Evolutionary conservation across 2,888 invertebrate species (phyloP).

Genomic region (Catocala sponsa): DNA sequence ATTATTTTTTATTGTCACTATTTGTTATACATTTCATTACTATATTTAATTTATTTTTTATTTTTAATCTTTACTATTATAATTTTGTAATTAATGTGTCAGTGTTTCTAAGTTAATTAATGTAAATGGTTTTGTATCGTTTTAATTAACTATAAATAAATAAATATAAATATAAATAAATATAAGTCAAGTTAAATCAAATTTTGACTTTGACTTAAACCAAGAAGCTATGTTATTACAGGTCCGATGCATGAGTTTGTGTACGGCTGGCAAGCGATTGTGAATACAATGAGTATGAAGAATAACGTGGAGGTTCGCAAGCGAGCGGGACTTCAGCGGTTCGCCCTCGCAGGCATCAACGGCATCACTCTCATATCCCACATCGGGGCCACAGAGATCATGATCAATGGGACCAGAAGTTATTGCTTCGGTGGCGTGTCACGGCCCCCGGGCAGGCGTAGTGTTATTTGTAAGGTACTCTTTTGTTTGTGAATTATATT

Average conservation of each 20-base stretch:
- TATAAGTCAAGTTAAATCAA: too few species aligned
- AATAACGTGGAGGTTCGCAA: slow-evolving; percentile 84
- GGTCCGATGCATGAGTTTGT: slow-evolving; percentile 86
- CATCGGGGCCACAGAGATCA: slow-evolving; percentile 83
- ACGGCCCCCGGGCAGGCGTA: slow-evolving; percentile 77
- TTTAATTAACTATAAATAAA: too few species aligned
- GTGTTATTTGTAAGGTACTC: slow-evolving; percentile 79
- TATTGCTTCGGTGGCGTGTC: slow-evolving; percentile 84
- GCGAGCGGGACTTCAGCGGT: slow-evolving; percentile 81
- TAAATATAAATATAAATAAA: too few species aligned
- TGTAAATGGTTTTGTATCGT: too few species aligned
- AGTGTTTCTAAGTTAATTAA: too few species aligned
- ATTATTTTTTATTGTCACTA: too few species aligned
- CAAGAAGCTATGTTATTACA: slow-evolving; percentile 28
- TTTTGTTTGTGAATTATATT: background rate
- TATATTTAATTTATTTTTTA: too few species aligned
- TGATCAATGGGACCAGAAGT: slow-evolving; percentile 81
- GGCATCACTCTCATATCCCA: slow-evolving; percentile 82
- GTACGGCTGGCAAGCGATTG: slow-evolving; percentile 84
- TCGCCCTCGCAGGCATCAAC: slow-evolving; percentile 83
- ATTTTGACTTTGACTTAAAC: too few species aligned
- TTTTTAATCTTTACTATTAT: too few species aligned
- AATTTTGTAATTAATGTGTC: too few species aligned
- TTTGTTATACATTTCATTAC: too few species aligned
- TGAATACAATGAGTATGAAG: slow-evolving; percentile 86